Evolutionary conservation across 2,888 invertebrate species (phyloP).

Genomic region (Mactromeris polynyma): DNA sequence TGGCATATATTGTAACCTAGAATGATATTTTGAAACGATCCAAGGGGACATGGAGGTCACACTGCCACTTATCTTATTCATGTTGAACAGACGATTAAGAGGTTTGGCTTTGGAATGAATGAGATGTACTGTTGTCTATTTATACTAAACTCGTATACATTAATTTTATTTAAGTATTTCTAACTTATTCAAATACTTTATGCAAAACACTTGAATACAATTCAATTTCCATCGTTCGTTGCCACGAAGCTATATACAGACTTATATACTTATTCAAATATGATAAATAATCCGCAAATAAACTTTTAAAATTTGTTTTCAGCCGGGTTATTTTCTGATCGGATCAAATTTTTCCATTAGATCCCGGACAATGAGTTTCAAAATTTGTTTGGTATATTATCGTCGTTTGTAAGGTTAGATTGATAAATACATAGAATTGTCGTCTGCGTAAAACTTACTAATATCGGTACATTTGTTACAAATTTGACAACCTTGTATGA

Average conservation of each 20-base stretch:
- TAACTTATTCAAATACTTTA: conserved; percentile 1
- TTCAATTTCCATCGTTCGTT: not conserved
- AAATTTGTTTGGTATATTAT: not conserved
- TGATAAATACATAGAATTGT: not conserved
- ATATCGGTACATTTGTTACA: not conserved
- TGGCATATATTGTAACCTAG: too few relatives aligned
- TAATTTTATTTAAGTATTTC: not conserved
- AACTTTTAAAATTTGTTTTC: not conserved
- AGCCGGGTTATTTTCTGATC: not conserved
- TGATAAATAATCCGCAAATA: conserved; percentile 3
- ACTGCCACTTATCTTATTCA: not conserved
- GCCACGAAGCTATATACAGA: not conserved
- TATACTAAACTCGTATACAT: not conserved
- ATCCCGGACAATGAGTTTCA: not conserved
- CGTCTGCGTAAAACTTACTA: not conserved
- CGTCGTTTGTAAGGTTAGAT: not conserved
- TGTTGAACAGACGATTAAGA: not conserved
- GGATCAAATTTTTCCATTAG: not conserved
- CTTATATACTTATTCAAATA: conserved; percentile 3
- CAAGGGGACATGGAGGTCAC: not conserved
- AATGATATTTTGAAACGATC: not conserved
- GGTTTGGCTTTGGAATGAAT: not conserved
- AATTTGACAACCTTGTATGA: not conserved
- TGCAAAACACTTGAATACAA: not conserved
- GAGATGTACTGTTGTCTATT: not conserved